These are phyloP conservation scores for Hippocampus mohnikei DNA, from an alignment of 2,113 vertebrate species.

Conservation along the genomic window DNA sequence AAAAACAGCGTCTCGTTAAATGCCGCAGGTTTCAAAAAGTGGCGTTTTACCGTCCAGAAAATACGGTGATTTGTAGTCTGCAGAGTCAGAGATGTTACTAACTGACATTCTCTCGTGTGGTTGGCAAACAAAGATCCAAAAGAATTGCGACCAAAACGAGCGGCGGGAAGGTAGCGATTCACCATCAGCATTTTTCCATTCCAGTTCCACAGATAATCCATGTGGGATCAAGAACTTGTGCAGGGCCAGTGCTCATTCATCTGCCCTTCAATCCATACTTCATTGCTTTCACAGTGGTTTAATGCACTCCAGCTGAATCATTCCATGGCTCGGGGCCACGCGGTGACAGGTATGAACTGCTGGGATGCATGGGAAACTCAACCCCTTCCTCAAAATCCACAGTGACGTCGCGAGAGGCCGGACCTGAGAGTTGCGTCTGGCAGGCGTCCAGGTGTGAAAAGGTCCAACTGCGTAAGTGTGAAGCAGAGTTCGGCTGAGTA, in stretches of 20 bases:
- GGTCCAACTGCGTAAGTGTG: slow-evolving; percentile 21
- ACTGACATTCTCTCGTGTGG: slow-evolving; percentile 34
- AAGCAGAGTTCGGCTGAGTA: slow-evolving; percentile 12
- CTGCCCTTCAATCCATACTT: slow-evolving; percentile 9
- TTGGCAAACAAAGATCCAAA: slow-evolving; percentile 32
- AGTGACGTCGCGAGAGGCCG: neutral
- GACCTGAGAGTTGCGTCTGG: neutral
- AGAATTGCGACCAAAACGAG: slow-evolving; percentile 49
- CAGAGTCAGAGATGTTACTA: slow-evolving; percentile 13
- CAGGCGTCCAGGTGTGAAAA: slow-evolving; percentile 21
- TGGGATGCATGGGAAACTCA: neutral
- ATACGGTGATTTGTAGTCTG: neutral
- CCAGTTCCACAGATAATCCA: slow-evolving; percentile 29
- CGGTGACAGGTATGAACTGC: slow-evolving; percentile 9
- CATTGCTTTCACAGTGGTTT: slow-evolving; percentile 5
- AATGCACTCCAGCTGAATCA: slow-evolving; percentile 8
- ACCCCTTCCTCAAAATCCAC: neutral
- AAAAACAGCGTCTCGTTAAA: no score
- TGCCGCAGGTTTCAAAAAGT: no score
- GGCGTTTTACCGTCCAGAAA: no score
- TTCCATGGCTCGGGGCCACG: slow-evolving; percentile 1
- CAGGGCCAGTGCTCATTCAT: slow-evolving; percentile 22
- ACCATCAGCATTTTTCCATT: slow-evolving; percentile 35
- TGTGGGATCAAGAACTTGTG: slow-evolving; percentile 28
- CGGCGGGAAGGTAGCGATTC: slow-evolving; percentile 32